These are phyloP conservation scores for Syngnathus acus DNA, from an alignment of 2,797 vertebrate genomes.

Conservation along the genomic window DNA sequence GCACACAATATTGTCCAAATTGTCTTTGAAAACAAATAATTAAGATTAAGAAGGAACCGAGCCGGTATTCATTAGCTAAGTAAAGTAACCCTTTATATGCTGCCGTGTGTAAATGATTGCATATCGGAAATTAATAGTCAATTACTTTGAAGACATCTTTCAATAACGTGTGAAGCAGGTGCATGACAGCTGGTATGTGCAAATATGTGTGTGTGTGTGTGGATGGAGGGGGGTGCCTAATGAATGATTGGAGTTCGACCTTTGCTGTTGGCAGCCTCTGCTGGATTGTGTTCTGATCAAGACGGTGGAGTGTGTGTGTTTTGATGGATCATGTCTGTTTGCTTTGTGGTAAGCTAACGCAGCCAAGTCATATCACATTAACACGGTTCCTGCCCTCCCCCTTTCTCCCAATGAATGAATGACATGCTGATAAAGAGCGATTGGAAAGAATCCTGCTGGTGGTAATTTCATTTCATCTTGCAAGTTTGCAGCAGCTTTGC, in stretches of 20 bases:
- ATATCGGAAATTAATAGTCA: not conserved
- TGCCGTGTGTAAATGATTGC: not conserved
- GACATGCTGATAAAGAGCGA: constrained; percentile 42
- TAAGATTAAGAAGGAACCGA: not conserved
- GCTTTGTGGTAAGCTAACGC: constrained; percentile 41
- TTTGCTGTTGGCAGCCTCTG: constrained; percentile 52
- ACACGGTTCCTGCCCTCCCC: not conserved
- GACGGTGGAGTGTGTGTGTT: constrained; percentile 31
- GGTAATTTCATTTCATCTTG: constrained; percentile 24
- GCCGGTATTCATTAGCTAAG: not conserved
- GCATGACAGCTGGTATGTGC: constrained; percentile 13
- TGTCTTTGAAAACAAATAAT: not conserved
- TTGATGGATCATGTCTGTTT: constrained; percentile 64
- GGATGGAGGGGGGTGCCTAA: not conserved
- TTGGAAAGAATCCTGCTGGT: constrained; percentile 29
- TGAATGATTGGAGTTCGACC: constrained; percentile 51
- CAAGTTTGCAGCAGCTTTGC: not conserved
- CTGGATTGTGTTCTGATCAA: constrained; percentile 49
- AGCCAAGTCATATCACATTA: constrained; percentile 49
- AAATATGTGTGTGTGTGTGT: not conserved
- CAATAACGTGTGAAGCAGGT: constrained; percentile 37
- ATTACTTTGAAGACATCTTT: constrained; percentile 4
- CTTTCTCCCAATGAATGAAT: constrained; percentile 22
- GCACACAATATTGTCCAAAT: not conserved
- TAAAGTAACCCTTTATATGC: not conserved